These are phyloP conservation scores for Chionoecetes opilio DNA, from an alignment of 1,140 invertebrate species.

Conservation along the genomic window DNA sequence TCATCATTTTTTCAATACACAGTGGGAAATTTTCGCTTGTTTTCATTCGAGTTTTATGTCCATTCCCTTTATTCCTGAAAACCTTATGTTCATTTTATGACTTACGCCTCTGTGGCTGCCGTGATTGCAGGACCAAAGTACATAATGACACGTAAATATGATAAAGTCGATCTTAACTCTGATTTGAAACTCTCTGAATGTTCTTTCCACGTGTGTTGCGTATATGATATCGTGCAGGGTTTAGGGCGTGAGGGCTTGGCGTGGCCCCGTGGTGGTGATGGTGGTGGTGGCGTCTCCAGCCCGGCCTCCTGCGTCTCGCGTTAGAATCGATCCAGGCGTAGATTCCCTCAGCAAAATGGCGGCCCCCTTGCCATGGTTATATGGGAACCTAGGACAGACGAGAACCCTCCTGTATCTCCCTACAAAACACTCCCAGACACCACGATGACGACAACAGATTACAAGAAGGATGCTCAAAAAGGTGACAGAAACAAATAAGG, in stretches of 20 bases:
- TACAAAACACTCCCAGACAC: background rate
- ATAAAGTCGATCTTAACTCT: background rate
- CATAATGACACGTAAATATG: background rate
- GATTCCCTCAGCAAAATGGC: constrained; percentile 27
- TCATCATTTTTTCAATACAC: too few relatives aligned
- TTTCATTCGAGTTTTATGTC: too few relatives aligned
- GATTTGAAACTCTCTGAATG: background rate
- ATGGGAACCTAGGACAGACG: background rate
- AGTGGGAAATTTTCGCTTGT: too few relatives aligned
- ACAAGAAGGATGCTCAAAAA: background rate
- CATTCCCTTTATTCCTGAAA: too few relatives aligned
- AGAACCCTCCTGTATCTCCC: background rate
- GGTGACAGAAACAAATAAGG: background rate
- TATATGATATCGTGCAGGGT: background rate
- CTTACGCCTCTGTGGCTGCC: background rate
- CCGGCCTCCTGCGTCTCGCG: background rate
- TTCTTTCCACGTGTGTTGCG: background rate
- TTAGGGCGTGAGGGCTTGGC: background rate
- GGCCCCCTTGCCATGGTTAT: background rate
- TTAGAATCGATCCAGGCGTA: constrained; percentile 28
- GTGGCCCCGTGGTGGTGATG: background rate
- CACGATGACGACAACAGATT: background rate
- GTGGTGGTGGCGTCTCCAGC: background rate
- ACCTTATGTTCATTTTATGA: too few relatives aligned
- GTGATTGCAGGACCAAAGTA: background rate